A percentile compares a stretch with the other conserved stretches of the same genome.
Evolutionary conservation across 1,140 invertebrate species (phyloP).

Genomic region (Philaenus spumarius): DNA sequence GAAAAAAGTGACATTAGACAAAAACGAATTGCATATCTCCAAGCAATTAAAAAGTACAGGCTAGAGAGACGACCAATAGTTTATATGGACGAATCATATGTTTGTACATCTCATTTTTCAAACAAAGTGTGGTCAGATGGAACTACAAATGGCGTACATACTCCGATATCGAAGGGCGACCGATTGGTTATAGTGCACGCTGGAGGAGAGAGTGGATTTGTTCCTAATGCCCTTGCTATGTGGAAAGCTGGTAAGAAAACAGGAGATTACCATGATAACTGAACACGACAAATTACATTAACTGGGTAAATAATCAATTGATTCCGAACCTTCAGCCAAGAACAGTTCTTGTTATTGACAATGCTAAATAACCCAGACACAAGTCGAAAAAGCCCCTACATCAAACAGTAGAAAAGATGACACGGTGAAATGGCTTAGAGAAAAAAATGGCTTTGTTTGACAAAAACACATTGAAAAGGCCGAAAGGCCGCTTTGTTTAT

Average conservation of each 20-base stretch:
- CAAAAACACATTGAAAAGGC: no score
- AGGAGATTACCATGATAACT: slow-evolving; percentile 24
- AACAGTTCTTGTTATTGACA: slow-evolving; percentile 37
- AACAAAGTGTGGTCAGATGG: slow-evolving; percentile 15
- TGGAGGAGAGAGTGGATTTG: slow-evolving; percentile 14
- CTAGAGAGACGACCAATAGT: slow-evolving; percentile 8
- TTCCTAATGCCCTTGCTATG: background rate
- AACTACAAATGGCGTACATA: background rate
- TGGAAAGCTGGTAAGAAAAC: background rate
- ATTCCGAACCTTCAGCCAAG: slow-evolving; percentile 35
- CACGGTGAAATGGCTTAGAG: slow-evolving; percentile 33
- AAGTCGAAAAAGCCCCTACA: slow-evolving; percentile 28
- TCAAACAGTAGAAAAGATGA: slow-evolving; percentile 25
- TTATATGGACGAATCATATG: slow-evolving; percentile 13
- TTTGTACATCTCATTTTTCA: background rate
- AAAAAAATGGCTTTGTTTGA: no score
- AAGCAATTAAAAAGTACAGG: slow-evolving; percentile 13
- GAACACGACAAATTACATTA: slow-evolving; percentile 16
- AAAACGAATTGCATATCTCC: slow-evolving; percentile 13
- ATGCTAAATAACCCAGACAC: slow-evolving; percentile 36
- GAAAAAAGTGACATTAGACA: slow-evolving; percentile 7
- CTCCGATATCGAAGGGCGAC: slow-evolving; percentile 3
- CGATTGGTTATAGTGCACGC: slow-evolving; percentile 9
- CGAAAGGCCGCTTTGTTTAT: no score
- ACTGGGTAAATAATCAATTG: slow-evolving; percentile 16